A percentile compares a stretch with the other conserved stretches of the same genome.
phyloP scores from a whole-genome alignment of 2,888 invertebrate species.

The Laspeyria flexula region DNA sequence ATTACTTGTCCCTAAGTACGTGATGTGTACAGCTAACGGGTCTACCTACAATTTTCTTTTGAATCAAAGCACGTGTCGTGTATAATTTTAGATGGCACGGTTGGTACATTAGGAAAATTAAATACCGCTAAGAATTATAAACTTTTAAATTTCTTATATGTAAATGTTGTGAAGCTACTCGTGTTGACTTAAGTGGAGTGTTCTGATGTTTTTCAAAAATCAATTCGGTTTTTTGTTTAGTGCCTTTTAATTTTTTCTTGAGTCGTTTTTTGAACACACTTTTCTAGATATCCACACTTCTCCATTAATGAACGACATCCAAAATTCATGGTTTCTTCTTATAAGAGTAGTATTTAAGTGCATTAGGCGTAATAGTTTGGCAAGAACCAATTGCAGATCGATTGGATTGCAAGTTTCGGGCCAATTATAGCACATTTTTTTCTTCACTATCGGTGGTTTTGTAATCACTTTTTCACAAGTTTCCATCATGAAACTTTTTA shows the following conservation, averaged over 20 bases:
- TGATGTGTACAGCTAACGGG: constrained; percentile 9
- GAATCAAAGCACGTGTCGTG: background rate
- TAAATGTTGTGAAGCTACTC: too few relatives aligned
- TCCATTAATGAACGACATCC: too few relatives aligned
- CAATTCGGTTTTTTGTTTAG: too few relatives aligned
- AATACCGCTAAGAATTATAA: too few relatives aligned
- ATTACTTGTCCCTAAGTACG: constrained; percentile 5
- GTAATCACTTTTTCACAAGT: background rate
- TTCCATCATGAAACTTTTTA: background rate
- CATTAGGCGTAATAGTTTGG: background rate
- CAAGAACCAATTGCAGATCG: background rate
- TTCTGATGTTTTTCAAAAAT: too few relatives aligned
- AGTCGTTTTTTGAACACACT: too few relatives aligned
- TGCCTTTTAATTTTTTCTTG: too few relatives aligned
- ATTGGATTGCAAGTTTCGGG: background rate
- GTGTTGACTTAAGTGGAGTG: too few relatives aligned
- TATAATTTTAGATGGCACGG: background rate
- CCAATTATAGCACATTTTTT: background rate
- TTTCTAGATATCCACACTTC: too few relatives aligned
- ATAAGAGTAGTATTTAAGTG: too few relatives aligned
- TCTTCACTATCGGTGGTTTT: background rate
- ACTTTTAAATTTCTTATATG: too few relatives aligned
- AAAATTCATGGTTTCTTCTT: too few relatives aligned
- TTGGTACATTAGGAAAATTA: background rate
- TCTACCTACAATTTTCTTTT: background rate